These are phyloP conservation scores for Eulemur rufifrons DNA, from an alignment of 2,113 vertebrate species.

Conservation along the genomic window DNA sequence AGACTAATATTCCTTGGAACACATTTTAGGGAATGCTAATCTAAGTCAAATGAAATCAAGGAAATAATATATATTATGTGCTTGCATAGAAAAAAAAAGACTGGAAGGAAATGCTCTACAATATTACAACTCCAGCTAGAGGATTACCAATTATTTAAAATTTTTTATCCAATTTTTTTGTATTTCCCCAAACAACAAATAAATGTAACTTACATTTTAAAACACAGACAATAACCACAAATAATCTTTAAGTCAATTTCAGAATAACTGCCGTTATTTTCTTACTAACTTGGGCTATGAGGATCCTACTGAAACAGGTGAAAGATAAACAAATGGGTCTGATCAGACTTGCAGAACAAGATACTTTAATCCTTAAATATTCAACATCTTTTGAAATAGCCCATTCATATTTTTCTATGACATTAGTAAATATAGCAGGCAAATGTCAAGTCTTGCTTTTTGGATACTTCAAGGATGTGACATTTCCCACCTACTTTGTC, in stretches of 20 bases:
- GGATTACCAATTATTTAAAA: neutral
- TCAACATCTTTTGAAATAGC: neutral
- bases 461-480: neutral
- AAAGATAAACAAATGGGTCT: neutral
- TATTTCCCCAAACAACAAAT: neutral
- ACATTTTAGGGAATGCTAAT: neutral
- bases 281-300: neutral
- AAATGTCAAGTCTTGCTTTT: neutral
- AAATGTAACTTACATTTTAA: neutral
- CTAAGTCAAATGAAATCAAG: conserved; percentile 21
- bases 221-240: neutral
- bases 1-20: neutral
- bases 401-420: neutral
- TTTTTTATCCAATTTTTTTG: neutral
- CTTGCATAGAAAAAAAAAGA: neutral
- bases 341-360: neutral
- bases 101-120: neutral
- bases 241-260: conserved; percentile 8
- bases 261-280: neutral
- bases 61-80: neutral
- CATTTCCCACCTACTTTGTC: neutral
- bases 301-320: neutral
- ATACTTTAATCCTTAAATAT: neutral
- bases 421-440: neutral
- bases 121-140: neutral